Evolutionary conservation across 2,888 invertebrate species (phyloP), one percentile per base, ranked within the genome.

Genomic region (Perizoma flavofasciatum): DNA sequence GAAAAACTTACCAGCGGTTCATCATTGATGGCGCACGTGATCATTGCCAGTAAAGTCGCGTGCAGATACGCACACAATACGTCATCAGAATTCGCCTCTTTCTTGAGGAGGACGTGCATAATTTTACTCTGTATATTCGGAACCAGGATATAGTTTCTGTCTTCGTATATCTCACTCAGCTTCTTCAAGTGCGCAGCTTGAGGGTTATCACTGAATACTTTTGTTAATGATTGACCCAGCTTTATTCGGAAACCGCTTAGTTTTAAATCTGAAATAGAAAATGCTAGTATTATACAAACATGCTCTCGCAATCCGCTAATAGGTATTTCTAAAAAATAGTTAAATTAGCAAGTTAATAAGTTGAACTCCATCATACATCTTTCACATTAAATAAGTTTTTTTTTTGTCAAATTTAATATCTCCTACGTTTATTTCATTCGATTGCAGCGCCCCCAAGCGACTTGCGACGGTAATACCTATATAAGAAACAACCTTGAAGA

Each of bases 31-130:
- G 85, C 79, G 60, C 82, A 85, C 0, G 71, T 79, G 1, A 82
- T 63, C 6, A 81, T 74, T 0, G 88, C 77, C 22, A 94, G 85
- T 55, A 95, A 77, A 34, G 94, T 93, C 5, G 95, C 95, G 73
- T 96, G 94, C 69, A 95, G 95, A 78, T 95, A 96, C 5, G 94
- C 94, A 74, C 94, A 92, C 7, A 96, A 75, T n/a, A 95, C 86
- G 68, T 95, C 94, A 51, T 83, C 81, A 0, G 92, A 75, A 0
- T 73, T 77, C 32, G 93, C 92, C n/a, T 89, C 81, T 49, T 92
- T 88, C 60, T 92, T 89, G 1, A 96, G 77, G 40, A 93, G 78
- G 22, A 96, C 87, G 74, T 93, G 89, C 72, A 96, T 93, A 33
- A 76, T 85, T 61, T 85, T 85, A 5, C 76, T 77, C 44, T 83